Conservation (phyloP, 2,888 invertebrate species). For the Trimorus sp. region DNA sequence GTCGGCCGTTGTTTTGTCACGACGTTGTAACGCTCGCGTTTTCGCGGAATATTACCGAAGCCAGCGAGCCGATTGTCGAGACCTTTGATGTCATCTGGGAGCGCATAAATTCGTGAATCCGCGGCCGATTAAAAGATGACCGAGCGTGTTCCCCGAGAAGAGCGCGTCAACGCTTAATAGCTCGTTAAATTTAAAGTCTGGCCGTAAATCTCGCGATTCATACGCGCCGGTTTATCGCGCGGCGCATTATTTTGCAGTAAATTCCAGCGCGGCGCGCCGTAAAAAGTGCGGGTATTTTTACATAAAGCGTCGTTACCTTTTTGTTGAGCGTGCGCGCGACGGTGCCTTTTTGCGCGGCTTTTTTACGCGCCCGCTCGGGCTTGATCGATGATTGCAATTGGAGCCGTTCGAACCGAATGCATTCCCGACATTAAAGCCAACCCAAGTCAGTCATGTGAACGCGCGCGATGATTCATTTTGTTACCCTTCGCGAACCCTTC, state of each 20-base stretch:
- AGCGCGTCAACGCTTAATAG: constrained; percentile 65
- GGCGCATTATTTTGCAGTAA: constrained; percentile 57
- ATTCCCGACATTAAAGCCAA: constrained; percentile 73
- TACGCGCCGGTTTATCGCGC: constrained; percentile 62
- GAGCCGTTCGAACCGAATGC: constrained; percentile 67
- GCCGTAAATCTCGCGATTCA: constrained; percentile 61
- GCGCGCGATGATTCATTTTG: constrained; percentile 63
- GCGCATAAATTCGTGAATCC: constrained; percentile 54
- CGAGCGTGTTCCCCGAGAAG: constrained; percentile 53
- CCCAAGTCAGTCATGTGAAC: constrained; percentile 70
- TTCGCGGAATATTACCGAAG: constrained; percentile 35
- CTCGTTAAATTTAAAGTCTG: constrained; percentile 66
- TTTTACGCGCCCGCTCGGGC: constrained; percentile 48
- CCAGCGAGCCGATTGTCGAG: constrained; percentile 35
- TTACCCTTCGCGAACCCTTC: constrained; percentile 61
- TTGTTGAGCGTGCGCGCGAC: constrained; percentile 56
- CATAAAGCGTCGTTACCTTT: constrained; percentile 60
- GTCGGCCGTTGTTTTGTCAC: constrained; percentile 17
- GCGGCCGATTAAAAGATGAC: constrained; percentile 67
- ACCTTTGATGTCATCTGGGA: constrained; percentile 52
- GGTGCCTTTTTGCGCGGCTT: constrained; percentile 33
- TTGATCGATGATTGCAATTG: constrained; percentile 60
- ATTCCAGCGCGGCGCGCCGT: constrained; percentile 46
- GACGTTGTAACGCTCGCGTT: constrained; percentile 18
- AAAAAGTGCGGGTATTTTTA: constrained; percentile 63